phyloP scores from a whole-genome alignment of 2,888 invertebrate species.

The Eupsilia transversa region DNA sequence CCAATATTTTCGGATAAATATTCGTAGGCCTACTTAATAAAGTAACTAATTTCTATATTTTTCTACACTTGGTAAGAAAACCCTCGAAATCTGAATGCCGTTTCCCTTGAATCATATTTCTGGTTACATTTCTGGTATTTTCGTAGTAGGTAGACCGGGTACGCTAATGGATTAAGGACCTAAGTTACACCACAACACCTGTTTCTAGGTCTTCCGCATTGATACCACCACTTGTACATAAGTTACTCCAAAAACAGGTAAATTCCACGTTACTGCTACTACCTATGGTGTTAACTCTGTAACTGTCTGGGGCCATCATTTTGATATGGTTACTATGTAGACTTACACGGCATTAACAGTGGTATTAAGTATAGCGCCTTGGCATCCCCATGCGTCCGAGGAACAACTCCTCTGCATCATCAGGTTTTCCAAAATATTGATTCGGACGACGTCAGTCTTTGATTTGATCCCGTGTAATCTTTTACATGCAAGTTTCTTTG shows the following conservation, averaged over 20 bases:
- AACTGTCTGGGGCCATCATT: neutral
- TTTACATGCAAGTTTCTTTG: neutral
- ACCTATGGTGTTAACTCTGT: conserved; percentile 17
- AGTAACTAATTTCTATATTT: neutral
- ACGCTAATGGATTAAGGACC: neutral
- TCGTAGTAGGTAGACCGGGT: neutral
- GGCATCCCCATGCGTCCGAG: too few relatives aligned
- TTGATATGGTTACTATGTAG: neutral
- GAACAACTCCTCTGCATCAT: too few relatives aligned
- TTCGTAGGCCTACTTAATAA: neutral
- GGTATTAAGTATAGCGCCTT: too few relatives aligned
- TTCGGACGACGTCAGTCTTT: too few relatives aligned
- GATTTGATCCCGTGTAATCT: too few relatives aligned
- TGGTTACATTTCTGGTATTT: neutral
- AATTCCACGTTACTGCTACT: neutral
- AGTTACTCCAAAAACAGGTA: conserved; percentile 23
- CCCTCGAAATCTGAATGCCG: conserved; percentile 1
- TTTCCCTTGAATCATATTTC: neutral
- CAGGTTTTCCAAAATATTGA: too few relatives aligned
- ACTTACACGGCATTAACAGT: too few relatives aligned
- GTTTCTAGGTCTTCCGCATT: conserved; percentile 7
- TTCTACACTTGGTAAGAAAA: neutral
- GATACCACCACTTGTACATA: neutral
- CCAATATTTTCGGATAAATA: neutral
- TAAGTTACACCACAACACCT: neutral